phyloP scores from a whole-genome alignment of 2,888 invertebrate genomes.

The Cosmorhoe ocellata region DNA sequence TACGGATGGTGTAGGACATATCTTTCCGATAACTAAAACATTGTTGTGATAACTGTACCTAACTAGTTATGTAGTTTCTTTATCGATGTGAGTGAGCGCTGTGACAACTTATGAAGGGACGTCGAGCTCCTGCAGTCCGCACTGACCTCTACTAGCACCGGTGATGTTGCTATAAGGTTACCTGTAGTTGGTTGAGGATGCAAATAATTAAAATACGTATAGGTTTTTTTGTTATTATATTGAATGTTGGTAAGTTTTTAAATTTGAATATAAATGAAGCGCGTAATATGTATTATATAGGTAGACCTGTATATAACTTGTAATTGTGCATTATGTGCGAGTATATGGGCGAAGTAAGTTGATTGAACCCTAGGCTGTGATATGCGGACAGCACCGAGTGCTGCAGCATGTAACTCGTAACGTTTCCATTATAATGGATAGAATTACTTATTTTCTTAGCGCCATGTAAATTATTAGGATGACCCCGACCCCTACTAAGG shows the following conservation, averaged over 20 bases:
- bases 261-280: neutral
- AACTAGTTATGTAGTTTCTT: constrained; percentile 22
- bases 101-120: neutral
- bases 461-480: neutral
- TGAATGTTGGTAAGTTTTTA: neutral
- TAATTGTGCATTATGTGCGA: neutral
- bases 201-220: neutral
- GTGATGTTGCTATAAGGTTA: neutral
- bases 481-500: too few species aligned
- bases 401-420: neutral
- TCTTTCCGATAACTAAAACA: constrained; percentile 10
- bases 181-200: neutral
- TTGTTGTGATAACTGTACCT: constrained; percentile 34
- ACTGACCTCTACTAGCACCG: neutral
- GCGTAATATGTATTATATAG: neutral
- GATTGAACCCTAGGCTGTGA: constrained; percentile 19
- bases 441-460: constrained; percentile 19
- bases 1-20: neutral
- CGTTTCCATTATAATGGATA: neutral
- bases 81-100: constrained; percentile 1
- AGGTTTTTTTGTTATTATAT: neutral
- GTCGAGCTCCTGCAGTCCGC: neutral
- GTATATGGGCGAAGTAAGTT: constrained; percentile 2
- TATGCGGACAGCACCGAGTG: constrained; percentile 10
- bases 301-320: neutral